A percentile compares a stretch with the other conserved stretches of the same genome.
Conservation (phyloP, 2,113 vertebrate genomes). For the Sminthopsis crassicaudata region DNA sequence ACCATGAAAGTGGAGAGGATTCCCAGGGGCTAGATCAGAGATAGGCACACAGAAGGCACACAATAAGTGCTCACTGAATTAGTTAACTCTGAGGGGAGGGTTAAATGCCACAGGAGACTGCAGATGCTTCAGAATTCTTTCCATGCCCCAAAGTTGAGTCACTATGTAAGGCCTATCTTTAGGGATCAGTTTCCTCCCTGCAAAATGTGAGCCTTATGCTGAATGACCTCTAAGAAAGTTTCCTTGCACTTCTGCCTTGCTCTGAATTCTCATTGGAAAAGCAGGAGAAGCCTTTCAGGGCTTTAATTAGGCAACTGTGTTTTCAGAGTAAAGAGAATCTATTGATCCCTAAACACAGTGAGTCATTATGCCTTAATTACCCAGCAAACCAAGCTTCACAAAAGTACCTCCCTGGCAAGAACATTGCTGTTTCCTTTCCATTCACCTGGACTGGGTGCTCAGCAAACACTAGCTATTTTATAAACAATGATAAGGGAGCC, state of each 20-base stretch:
- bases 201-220: not conserved
- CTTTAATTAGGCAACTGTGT: not conserved
- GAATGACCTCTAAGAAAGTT: not conserved
- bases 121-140: not conserved
- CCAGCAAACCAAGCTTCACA: not conserved
- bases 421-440: not conserved
- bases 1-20: not conserved
- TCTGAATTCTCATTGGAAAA: not conserved
- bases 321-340: slow-evolving; percentile 3
- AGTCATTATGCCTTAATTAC: not conserved
- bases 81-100: not conserved
- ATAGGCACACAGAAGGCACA: not conserved
- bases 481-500: not conserved
- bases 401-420: not conserved
- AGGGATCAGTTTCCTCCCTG: not conserved
- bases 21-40: not conserved
- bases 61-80: not conserved
- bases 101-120: not conserved
- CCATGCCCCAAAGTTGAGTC: not conserved
- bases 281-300: not conserved
- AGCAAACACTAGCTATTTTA: not conserved
- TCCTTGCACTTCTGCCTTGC: not conserved
- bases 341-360: not conserved
- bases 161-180: not conserved
- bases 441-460: not conserved